These are phyloP conservation scores for Planococcus citri DNA, from an alignment of 1,140 invertebrate genomes.

Conservation along the genomic window DNA sequence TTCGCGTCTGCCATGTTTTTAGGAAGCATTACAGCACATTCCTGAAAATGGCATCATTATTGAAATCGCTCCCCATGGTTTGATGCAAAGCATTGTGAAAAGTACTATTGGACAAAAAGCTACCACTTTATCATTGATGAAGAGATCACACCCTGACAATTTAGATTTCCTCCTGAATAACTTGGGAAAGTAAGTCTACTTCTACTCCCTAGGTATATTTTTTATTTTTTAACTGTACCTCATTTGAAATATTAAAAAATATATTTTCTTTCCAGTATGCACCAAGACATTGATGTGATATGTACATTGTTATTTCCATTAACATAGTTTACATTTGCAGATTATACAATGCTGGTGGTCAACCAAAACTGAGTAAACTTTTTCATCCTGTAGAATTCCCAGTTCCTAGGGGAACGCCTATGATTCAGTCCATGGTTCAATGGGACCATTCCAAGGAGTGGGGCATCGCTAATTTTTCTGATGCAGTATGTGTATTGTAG, in stretches of 20 bases:
- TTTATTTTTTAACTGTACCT: too few species aligned
- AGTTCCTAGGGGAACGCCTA: slow-evolving; percentile 77
- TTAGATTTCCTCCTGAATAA: slow-evolving; percentile 37
- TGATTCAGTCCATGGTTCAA: slow-evolving; percentile 64
- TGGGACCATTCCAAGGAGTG: slow-evolving; percentile 85
- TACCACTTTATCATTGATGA: slow-evolving; percentile 65
- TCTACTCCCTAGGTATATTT: too few species aligned
- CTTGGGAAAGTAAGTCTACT: slow-evolving; percentile 54
- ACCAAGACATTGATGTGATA: too few species aligned
- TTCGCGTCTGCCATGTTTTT: slow-evolving; percentile 42
- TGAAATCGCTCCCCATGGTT: slow-evolving; percentile 83
- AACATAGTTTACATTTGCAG: slow-evolving; percentile 33
- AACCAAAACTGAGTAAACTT: slow-evolving; percentile 57
- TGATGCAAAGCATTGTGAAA: slow-evolving; percentile 77
- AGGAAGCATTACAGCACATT: slow-evolving; percentile 67
- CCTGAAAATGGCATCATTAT: slow-evolving; percentile 79
- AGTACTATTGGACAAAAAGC: slow-evolving; percentile 45
- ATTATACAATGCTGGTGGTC: slow-evolving; percentile 63
- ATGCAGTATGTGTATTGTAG: slow-evolving; percentile 37
- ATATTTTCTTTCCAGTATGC: too few species aligned
- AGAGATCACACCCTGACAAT: slow-evolving; percentile 31
- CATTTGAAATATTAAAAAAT: too few species aligned
- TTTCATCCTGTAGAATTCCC: slow-evolving; percentile 66
- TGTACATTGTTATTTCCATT: too few species aligned
- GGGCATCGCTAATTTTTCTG: slow-evolving; percentile 56